Evolutionary conservation across 2,888 invertebrate genomes (phyloP), one percentile per base, ranked within the genome.

Genomic region (Itoplectis maculator): DNA sequence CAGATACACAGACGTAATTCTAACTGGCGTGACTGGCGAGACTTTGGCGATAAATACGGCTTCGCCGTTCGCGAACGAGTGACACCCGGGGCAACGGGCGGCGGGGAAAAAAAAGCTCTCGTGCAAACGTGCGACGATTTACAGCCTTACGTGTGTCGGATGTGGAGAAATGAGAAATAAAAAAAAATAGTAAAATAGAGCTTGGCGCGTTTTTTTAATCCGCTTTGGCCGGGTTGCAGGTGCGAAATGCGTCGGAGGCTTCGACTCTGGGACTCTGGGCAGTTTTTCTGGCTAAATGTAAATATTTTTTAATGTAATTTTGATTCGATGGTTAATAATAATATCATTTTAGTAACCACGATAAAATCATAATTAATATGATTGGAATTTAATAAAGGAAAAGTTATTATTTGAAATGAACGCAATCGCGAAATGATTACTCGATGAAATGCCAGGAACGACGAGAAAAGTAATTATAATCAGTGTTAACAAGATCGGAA

Each of bases 41-140:
- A 69, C 61, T 66, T 54, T n/a, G n/a, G 75, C 76, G 63, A 83
- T 83, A 83, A 83, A 83, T 83, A 80, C 76, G 45, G 81, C 81
- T 79, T 77, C 78, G 70, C 74, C 37, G 35, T 63, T 56, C 70
- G 49, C 66, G 69, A 54, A 63, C 74, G 84, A 89, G 88, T 87
- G 87, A 88, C 88, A 90, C 29, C 29, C n/a, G 87, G 87, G 86
- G 89, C 87, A 87, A 73, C 87, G n/a, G 51, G 61, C n/a, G n/a
- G n/a, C n/a, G n/a, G n/a, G n/a, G n/a, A 47, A 76, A 89, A 91
- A 92, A 92, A 92, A 92, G 91, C 92, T 89, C 86, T 90, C 90
- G 81, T 87, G 88, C 90, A 92, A 92, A 92, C 88, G 91, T 85
- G 83, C 84, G 86, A 85, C 85, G 90, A 92, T 92, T 92, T 91